Evolutionary conservation across 2,113 vertebrate genomes (phyloP), one percentile per base, ranked within the genome.

Genomic region (Tapirus terrestris): DNA sequence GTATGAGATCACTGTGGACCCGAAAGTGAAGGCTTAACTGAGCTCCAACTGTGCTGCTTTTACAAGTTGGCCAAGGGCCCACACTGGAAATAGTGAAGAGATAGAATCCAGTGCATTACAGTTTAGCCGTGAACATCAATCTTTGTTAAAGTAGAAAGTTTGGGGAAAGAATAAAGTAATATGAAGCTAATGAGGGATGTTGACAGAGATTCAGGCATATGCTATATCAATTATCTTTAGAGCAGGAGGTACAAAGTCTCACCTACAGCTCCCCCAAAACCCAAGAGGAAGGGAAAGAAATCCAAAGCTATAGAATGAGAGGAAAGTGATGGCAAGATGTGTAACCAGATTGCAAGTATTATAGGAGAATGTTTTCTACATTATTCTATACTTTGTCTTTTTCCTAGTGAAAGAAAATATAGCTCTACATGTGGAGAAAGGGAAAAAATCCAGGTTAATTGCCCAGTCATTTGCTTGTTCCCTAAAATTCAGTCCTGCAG

Each of bases 181-280:
- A 82, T 86, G 76, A 90, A 90, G 23, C 25, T 90, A 96, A 93
- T 96, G 80, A 97, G 29, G 56, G 63, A 95, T 93, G 60, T 67
- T 96, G 68, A 96, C 58, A 96, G 80, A 77, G 89, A 96, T 82
- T 97, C 80, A 96, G 53, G 90, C 89, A 90, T 92, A 94, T 53
- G 80, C 53, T 94, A 65, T 45, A 73, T 81, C 75, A 87, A 92
- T 81, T 97, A 60, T 76, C n/a, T 93, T 97, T 94, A 60, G 60
- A 90, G 61, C 77, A 77, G 76, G 18, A 73, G 75, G 80, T 83
- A 80, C 48, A 73, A 89, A 81, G 12, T 85, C 27, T 90, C 73
- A 97, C 67, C 80, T 97, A 92, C 60, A 96, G 27, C 75, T 94
- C 17, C 39, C 67, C 92, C 9, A 77, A 94, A 97, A 93, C 36